Percentiles rank a stretch among this genome's conserved stretches.
phyloP scores from a whole-genome alignment of 2,797 vertebrate species.

The Arremon brunneinucha region DNA sequence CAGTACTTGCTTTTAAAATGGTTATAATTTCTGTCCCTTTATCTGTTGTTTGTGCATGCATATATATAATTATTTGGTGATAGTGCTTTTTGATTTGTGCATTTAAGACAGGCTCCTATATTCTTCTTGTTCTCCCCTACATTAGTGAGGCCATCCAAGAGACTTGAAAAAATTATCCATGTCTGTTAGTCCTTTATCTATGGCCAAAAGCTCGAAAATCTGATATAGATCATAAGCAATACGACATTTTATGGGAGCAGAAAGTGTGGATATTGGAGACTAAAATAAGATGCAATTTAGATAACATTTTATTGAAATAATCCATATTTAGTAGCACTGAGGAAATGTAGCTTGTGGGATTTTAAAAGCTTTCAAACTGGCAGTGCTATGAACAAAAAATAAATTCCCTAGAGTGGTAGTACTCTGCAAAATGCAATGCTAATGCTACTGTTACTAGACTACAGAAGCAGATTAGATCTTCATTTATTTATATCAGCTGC shows the following conservation, averaged over 20 bases:
- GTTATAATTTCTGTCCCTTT: neutral
- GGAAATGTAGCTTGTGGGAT: conserved; percentile 33
- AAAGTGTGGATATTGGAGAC: neutral
- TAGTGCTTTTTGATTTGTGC: neutral
- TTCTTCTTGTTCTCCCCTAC: neutral
- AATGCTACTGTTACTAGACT: conserved; percentile 37
- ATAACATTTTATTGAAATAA: conserved; percentile 28
- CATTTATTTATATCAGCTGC: conserved; percentile 41
- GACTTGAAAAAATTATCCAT: neutral
- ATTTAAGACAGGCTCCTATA: neutral
- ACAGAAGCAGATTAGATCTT: conserved; percentile 23
- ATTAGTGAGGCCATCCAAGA: neutral
- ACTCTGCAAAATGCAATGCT: conserved; percentile 38
- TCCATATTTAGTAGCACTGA: conserved; percentile 40
- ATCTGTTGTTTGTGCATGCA: neutral
- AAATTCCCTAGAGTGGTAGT: conserved; percentile 46
- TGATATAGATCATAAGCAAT: neutral
- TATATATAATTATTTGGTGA: neutral
- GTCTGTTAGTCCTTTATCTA: neutral
- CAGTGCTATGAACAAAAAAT: conserved; percentile 41
- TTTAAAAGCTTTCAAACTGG: conserved; percentile 48
- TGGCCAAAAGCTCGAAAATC: neutral
- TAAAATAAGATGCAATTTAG: neutral
- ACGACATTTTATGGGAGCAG: neutral
- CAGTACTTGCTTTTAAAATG: neutral